These are phyloP conservation scores for Ophiothrix spiculata DNA, from an alignment of 35 echinoderm and acorn worm genomes.

Conservation along the genomic window DNA sequence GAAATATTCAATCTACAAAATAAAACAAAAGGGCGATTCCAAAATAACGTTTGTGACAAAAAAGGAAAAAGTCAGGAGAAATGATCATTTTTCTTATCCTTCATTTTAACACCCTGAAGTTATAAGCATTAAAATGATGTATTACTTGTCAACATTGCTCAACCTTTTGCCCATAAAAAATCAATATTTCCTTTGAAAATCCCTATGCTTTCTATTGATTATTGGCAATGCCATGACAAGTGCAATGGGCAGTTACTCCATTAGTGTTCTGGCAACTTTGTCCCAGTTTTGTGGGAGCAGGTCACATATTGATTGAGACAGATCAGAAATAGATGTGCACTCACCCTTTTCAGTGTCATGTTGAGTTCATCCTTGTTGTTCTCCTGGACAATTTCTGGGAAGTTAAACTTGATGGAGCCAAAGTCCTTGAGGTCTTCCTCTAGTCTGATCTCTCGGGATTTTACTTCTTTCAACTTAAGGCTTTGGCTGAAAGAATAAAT, in stretches of 20 bases:
- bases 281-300: too few relatives aligned
- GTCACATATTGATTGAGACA: too few relatives aligned
- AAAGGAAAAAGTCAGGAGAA: neutral
- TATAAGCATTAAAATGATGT: too few relatives aligned
- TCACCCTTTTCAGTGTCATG: slow-evolving; percentile 20
- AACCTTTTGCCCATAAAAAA: too few relatives aligned
- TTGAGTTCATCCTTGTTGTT: neutral
- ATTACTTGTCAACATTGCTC: too few relatives aligned
- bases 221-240: too few relatives aligned
- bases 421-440: neutral
- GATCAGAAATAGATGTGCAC: neutral
- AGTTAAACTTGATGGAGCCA: slow-evolving; percentile 19
- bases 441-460: slow-evolving; percentile 2
- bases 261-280: too few relatives aligned
- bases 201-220: too few relatives aligned
- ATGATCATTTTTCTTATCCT: neutral
- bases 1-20: slow-evolving; percentile 38
- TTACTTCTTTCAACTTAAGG: slow-evolving; percentile 14
- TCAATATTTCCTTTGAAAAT: too few relatives aligned
- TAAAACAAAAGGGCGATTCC: neutral
- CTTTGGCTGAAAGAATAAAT: slow-evolving; percentile 35
- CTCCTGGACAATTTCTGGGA: slow-evolving; percentile 38
- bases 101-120: too few relatives aligned
- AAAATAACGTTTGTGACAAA: neutral
- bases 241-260: too few relatives aligned